Evolutionary conservation across 2,888 invertebrate genomes (phyloP), one percentile per base, ranked within the genome.

Genomic region (Parnassius smintheus): DNA sequence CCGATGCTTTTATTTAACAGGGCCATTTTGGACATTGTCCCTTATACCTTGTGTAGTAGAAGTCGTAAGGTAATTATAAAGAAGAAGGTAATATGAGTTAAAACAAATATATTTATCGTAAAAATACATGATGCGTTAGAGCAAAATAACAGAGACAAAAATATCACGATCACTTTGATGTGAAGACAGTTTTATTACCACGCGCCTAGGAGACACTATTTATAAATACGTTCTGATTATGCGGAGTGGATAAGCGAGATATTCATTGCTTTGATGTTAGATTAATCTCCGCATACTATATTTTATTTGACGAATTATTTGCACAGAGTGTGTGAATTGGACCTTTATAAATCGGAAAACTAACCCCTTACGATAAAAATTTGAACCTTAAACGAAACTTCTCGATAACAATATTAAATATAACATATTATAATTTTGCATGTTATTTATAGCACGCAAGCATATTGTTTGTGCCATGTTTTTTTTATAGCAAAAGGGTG

Each of bases 161-260:
- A 59, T 59, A 63, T 56, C 45, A 52, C 48, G 46, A 63, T 59
- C 48, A 56, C 63, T 59, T 63, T 59, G 63, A 63, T 56, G 63
- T 59, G 59, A 35, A 48, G 63, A 63, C 63, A 59, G 59, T 63
- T 63, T 63, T 63, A 63, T 63, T 63, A 41, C 59, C 56, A 41
- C 63, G 48, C 18, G 35, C 45, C 52, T 46, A 56, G 59, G 58
- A 63, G 63, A 59, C 63, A 63, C 63, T 63, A 63, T 63, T 63
- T 63, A 63, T 63, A 63, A 59, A 59, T 59, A 55, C 51, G 46
- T 49, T 51, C 57, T 46, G 44, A 63, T 63, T 59, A 55, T 52
- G 55, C 59, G 45, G 57, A 55, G 45, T 42, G 44, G 52, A 62
- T 46, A 57, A 48, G n/a, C 45, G 54, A 55, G 62, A 35, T 50